These are phyloP conservation scores for Pegoplata infirma DNA, from an alignment of 2,888 invertebrate genomes.

Conservation along the genomic window DNA sequence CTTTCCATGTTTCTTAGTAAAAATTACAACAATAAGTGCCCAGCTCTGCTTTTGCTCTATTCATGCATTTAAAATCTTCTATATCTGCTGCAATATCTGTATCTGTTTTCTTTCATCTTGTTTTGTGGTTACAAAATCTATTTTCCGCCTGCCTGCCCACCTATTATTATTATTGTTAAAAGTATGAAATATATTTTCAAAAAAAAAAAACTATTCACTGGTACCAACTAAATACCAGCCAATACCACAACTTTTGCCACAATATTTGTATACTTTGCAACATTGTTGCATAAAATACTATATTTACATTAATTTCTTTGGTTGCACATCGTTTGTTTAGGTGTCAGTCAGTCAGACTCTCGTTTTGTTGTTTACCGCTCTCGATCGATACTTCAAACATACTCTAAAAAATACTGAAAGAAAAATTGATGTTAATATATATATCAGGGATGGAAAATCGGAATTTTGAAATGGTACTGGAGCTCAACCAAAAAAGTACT, in stretches of 20 bases:
- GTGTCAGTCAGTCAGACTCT: slow-evolving; percentile 51
- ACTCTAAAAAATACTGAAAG: slow-evolving; percentile 5
- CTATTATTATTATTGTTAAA: not conserved
- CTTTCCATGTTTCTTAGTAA: too few species aligned
- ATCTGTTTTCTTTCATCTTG: slow-evolving; percentile 6
- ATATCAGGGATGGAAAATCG: too few species aligned
- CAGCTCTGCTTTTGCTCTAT: not conserved
- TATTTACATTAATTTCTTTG: slow-evolving; percentile 57
- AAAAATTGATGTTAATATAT: too few species aligned
- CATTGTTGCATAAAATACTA: slow-evolving; percentile 56
- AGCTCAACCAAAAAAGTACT: too few species aligned
- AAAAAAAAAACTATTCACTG: not conserved
- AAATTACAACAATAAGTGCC: too few species aligned
- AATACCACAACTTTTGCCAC: slow-evolving; percentile 37
- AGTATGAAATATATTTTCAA: too few species aligned
- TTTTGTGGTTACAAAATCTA: not conserved
- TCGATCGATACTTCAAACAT: not conserved
- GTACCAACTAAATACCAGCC: not conserved
- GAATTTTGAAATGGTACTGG: too few species aligned
- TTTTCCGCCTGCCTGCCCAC: slow-evolving; percentile 24
- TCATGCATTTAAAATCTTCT: slow-evolving; percentile 1
- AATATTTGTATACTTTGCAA: slow-evolving; percentile 42
- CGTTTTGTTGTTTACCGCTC: slow-evolving; percentile 14
- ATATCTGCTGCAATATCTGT: too few species aligned
- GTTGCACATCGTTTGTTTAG: slow-evolving; percentile 56